These are phyloP conservation scores for Accipiter cooperii DNA, from an alignment of 2,113 vertebrate genomes.

Conservation along the genomic window DNA sequence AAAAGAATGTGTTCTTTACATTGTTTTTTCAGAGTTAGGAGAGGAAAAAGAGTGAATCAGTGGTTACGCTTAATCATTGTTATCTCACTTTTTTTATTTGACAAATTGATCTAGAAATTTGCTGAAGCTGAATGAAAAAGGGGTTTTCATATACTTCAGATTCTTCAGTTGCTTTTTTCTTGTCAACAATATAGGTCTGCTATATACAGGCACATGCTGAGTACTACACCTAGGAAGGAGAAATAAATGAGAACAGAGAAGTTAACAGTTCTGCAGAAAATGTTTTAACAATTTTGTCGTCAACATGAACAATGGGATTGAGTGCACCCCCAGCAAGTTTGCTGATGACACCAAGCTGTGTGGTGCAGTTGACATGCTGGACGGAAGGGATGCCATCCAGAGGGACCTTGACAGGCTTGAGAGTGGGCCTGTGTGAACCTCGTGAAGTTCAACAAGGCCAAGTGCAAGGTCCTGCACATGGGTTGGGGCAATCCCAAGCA, in stretches of 20 bases:
- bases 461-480: too few species aligned
- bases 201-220: background rate
- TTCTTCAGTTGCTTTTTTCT: background rate
- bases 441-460: too few species aligned
- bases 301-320: too few species aligned
- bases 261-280: background rate
- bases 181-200: background rate
- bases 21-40: background rate
- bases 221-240: rapidly evolving
- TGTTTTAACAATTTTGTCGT: too few species aligned
- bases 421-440: too few species aligned
- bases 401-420: too few species aligned
- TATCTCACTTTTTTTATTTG: background rate
- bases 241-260: background rate
- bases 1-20: background rate
- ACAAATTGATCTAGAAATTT: background rate
- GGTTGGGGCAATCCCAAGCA: too few species aligned
- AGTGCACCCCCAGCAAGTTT: too few species aligned
- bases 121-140: background rate
- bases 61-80: background rate
- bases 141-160: background rate
- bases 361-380: too few species aligned
- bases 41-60: background rate
- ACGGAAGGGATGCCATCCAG: too few species aligned
- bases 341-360: too few species aligned